Evolutionary conservation across 2,888 invertebrate species (phyloP), one percentile per base, ranked within the genome.

Genomic region (Synergus gifuensis): DNA sequence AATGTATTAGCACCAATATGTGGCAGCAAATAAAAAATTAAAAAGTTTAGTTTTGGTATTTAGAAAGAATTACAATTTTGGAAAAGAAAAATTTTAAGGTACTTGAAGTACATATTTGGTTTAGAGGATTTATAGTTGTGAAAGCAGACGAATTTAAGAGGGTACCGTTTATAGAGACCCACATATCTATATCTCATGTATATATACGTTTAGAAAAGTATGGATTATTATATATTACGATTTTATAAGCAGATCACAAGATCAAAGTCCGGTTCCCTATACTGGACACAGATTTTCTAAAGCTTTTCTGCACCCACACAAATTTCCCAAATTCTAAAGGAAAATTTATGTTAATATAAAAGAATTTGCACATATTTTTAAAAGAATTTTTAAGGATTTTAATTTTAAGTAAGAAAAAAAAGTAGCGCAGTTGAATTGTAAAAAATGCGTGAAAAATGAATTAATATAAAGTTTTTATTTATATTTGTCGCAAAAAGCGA

Each of bases 121-220:
- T 22, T 28, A 49, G 46, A 49, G 69, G 69, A 49, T 46, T 69
- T 42, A 11, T 14, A 22, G 46, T 46, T 67, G 46, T 54, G n/a
- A 54, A 54, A n/a, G 54, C n/a, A 54, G n/a, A 54, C 54, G 54
- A 1, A 54, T 5, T 3, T 1, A 54, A 7, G n/a, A 28, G 28
- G 28, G 3, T 28, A 28, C 9, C 9, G 22, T 3, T 60, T 12
- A 22, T 12, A 22, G 12, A 60, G 4, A 14, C 4, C 18, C 7
- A 40, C 36, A 67, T 67, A 40, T 40, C 18, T 67, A 22, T 67
- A 63, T 28, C 28, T 28, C 28, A 28, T 28, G 28, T 28, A 28
- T 28, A 28, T 62, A 64, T 11, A 16, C 18, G 11, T 64, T 36
- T n/a, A 64, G 28, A 64, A 36, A 64, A 36, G n/a, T 64, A 22